Conservation (phyloP, 2,797 vertebrate genomes). For the Smutsia temminckii region DNA sequence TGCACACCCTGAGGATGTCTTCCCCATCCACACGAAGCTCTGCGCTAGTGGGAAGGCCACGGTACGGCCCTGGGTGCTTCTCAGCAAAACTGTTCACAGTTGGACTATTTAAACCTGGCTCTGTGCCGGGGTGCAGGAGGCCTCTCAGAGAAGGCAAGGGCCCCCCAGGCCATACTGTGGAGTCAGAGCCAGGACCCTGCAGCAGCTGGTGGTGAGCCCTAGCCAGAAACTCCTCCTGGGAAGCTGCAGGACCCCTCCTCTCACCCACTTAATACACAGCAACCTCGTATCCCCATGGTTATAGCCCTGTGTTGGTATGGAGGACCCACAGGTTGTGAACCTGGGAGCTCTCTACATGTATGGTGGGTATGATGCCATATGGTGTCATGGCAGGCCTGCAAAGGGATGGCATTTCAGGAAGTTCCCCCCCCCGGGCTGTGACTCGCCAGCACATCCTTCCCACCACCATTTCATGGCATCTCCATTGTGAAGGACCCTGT, state of each 20-base stretch:
- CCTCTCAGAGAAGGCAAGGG: not conserved
- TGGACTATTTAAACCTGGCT: not conserved
- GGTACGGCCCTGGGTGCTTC: not conserved
- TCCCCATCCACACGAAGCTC: not conserved
- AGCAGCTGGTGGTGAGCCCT: not conserved
- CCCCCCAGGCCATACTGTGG: rapidly evolving
- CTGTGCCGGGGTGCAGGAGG: not conserved
- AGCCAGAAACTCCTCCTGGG: too few relatives aligned
- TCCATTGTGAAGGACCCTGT: not conserved
- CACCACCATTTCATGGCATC: not conserved
- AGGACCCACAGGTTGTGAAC: not conserved
- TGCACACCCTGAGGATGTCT: not conserved
- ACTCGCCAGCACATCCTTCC: not conserved
- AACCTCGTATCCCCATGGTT: rapidly evolving
- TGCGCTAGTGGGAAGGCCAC: rapidly evolving
- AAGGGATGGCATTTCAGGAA: not conserved
- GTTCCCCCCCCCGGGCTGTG: rapidly evolving
- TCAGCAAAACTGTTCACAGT: not conserved
- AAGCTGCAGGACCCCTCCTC: too few relatives aligned
- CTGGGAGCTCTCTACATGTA: not conserved
- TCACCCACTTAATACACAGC: rapidly evolving
- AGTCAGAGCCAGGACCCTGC: not conserved
- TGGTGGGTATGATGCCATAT: rapidly evolving
- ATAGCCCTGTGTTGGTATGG: not conserved
- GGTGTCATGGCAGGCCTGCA: not conserved